These are phyloP conservation scores for Etheostoma cragini DNA, from an alignment of 2,113 vertebrate genomes.

Conservation along the genomic window DNA sequence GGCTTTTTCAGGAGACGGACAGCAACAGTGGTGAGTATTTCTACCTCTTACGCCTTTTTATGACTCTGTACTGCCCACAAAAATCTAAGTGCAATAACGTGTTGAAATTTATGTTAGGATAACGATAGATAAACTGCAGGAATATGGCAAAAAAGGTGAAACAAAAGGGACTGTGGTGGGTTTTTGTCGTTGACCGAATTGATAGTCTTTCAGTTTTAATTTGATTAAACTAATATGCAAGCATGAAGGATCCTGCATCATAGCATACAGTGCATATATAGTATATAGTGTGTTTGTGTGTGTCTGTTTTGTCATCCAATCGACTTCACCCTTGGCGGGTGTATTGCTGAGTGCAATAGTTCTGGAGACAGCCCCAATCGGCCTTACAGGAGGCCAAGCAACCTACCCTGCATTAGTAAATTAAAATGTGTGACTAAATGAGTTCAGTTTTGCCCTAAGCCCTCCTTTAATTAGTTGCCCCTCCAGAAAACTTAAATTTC, in stretches of 20 bases:
- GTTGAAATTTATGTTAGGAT: background rate
- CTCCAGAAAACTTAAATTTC: background rate
- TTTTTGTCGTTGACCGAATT: no score
- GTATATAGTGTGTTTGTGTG: no score
- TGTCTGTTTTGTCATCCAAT: no score
- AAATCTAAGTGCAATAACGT: background rate
- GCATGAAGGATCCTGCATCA: background rate
- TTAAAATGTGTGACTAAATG: background rate
- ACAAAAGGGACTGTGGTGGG: background rate
- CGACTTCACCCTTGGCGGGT: no score
- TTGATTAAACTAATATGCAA: background rate
- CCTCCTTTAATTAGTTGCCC: constrained; percentile 11
- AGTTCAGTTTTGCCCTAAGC: background rate
- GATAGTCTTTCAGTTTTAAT: background rate
- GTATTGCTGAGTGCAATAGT: no score
- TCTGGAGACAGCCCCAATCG: no score
- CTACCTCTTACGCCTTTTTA: background rate
- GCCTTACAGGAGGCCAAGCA: no score
- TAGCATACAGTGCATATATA: background rate
- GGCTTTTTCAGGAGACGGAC: background rate
- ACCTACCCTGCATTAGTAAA: no score
- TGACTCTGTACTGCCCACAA: background rate
- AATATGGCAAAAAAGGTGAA: background rate
- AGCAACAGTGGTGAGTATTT: background rate
- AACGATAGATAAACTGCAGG: background rate